These are phyloP conservation scores for Drosophila ironensis DNA, from an alignment of 1,140 invertebrate species.

Conservation along the genomic window DNA sequence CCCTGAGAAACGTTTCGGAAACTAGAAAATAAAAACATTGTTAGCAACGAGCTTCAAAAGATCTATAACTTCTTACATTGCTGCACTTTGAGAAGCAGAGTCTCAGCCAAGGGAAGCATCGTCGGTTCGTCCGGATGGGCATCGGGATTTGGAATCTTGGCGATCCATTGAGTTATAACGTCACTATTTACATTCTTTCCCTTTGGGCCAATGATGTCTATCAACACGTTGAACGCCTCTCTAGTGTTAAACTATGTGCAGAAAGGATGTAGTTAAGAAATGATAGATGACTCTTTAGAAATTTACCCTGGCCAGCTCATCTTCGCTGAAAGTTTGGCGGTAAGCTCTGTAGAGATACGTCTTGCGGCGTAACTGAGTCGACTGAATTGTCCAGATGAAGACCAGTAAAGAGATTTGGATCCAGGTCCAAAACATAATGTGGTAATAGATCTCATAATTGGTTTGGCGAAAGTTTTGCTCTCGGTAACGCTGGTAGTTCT, in stretches of 20 bases:
- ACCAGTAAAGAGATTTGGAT: conserved; percentile 94
- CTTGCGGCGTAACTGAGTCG: background rate
- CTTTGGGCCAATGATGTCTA: background rate
- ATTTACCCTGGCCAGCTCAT: background rate
- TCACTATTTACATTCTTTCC: background rate
- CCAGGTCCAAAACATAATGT: conserved; percentile 98
- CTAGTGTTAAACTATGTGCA: background rate
- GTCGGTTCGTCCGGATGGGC: too few species aligned
- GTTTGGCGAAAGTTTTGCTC: conserved; percentile 98
- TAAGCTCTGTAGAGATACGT: background rate
- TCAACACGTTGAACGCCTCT: background rate
- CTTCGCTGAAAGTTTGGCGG: background rate
- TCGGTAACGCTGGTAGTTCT: conserved; percentile 99
- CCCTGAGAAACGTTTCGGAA: background rate
- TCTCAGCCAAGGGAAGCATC: too few species aligned
- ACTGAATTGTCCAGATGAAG: conserved; percentile 83
- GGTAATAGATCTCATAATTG: conserved; percentile 97
- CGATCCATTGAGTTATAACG: background rate
- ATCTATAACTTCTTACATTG: too few species aligned
- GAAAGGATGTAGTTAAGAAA: background rate
- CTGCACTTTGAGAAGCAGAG: too few species aligned
- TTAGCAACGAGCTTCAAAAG: background rate
- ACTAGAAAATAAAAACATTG: background rate
- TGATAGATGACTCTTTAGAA: background rate
- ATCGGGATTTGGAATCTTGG: background rate